Percentiles rank a stretch among this genome's conserved stretches.
Conservation (phyloP, 2,797 vertebrate genomes). For the Loriculus beryllinus region DNA sequence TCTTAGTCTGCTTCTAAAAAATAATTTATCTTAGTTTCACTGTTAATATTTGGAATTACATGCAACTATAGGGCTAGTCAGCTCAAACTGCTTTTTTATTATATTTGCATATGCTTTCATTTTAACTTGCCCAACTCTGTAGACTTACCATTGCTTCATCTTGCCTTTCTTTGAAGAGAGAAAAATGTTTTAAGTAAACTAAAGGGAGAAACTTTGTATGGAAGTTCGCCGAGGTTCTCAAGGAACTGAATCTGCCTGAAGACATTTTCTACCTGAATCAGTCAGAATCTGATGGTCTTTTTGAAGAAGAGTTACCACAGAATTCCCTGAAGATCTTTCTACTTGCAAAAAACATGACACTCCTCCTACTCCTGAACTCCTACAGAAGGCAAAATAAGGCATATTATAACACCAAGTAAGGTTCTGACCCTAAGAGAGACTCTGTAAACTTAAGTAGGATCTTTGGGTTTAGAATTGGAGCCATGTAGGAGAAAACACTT, state of each 20-base stretch:
- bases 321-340: background rate
- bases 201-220: background rate
- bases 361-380: background rate
- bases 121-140: background rate
- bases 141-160: background rate
- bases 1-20: background rate
- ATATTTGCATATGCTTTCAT: background rate
- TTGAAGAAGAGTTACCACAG: background rate
- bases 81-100: background rate
- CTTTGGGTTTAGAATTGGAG: background rate
- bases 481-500: background rate
- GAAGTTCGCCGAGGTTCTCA: background rate
- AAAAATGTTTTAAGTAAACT: background rate
- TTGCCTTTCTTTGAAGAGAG: background rate
- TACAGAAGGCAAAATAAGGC: background rate
- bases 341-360: background rate
- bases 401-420: background rate
- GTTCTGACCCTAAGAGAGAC: background rate
- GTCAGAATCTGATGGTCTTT: background rate
- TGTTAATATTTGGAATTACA: background rate
- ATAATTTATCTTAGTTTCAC: background rate
- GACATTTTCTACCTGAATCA: background rate
- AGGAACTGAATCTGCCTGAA: background rate
- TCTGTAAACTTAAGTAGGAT: background rate
- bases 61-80: background rate